Percentiles rank a stretch among this genome's conserved stretches.
Evolutionary conservation across 2,797 vertebrate genomes (phyloP).

Genomic region (Phataginus tricuspis): DNA sequence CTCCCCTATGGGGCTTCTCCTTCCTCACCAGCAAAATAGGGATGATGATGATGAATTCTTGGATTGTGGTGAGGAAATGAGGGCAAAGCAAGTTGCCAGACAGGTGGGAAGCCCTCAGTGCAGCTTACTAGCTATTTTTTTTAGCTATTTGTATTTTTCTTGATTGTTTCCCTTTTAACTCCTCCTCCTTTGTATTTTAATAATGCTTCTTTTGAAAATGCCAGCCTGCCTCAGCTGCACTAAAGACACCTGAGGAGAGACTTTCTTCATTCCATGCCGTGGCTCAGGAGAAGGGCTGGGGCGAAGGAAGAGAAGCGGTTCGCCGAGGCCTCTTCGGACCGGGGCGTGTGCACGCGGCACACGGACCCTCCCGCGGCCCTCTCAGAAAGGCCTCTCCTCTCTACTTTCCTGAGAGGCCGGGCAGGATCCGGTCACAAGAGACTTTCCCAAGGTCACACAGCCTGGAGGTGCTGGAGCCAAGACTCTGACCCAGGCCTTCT

Average conservation of each 20-base stretch:
- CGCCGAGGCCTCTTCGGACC: not conserved
- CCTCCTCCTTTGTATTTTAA: not conserved
- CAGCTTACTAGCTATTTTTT: not conserved
- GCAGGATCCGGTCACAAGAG: not conserved
- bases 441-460: not conserved
- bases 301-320: not conserved
- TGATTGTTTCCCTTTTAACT: not conserved
- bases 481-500: not conserved
- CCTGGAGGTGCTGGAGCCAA: not conserved
- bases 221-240: not conserved
- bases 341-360: fast-evolving
- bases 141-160: not conserved
- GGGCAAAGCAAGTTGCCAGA: not conserved
- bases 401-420: not conserved
- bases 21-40: not conserved
- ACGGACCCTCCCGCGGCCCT: not conserved
- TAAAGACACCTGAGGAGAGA: not conserved
- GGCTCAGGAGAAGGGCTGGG: not conserved
- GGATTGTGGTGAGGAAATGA: not conserved
- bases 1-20: not conserved
- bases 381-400: not conserved
- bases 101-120: not conserved
- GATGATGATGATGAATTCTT: not conserved
- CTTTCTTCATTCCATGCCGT: not conserved
- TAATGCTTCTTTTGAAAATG: not conserved